Conservation (phyloP, 2,797 vertebrate species). For the Enteromius anoplus region DNA sequence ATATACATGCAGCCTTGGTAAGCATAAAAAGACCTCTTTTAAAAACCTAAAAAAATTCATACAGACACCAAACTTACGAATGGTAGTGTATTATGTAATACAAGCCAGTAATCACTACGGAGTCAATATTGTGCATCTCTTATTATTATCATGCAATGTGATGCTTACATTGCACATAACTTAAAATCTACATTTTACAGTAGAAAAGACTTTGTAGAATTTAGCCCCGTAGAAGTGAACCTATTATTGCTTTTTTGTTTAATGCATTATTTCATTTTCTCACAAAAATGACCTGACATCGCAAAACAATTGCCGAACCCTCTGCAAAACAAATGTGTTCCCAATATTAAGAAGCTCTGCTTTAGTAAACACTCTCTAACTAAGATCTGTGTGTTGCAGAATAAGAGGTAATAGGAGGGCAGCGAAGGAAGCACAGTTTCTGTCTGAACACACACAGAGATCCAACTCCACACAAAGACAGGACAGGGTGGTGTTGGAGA, state of each 20-base stretch:
- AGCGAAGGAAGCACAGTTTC: constrained; percentile 42
- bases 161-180: not conserved
- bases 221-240: not conserved
- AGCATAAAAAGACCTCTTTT: not conserved
- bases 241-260: not conserved
- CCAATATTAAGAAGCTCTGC: no score
- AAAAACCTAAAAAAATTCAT: not conserved
- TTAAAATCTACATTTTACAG: not conserved
- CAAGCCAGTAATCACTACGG: not conserved
- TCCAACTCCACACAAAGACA: constrained; percentile 63
- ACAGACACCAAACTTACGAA: not conserved
- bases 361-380: not conserved
- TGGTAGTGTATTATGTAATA: not conserved
- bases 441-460: constrained; percentile 59
- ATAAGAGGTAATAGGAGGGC: not conserved
- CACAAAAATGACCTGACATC: not conserved
- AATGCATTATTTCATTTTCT: not conserved
- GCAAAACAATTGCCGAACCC: not conserved
- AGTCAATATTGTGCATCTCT: not conserved
- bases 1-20: not conserved
- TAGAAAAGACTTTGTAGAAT: not conserved
- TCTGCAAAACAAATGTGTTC: not conserved
- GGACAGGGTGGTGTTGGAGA: constrained; percentile 60
- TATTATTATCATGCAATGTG: not conserved
- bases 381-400: not conserved